Conservation (phyloP, 1,140 invertebrate species). For the Camponotus vicinus region DNA sequence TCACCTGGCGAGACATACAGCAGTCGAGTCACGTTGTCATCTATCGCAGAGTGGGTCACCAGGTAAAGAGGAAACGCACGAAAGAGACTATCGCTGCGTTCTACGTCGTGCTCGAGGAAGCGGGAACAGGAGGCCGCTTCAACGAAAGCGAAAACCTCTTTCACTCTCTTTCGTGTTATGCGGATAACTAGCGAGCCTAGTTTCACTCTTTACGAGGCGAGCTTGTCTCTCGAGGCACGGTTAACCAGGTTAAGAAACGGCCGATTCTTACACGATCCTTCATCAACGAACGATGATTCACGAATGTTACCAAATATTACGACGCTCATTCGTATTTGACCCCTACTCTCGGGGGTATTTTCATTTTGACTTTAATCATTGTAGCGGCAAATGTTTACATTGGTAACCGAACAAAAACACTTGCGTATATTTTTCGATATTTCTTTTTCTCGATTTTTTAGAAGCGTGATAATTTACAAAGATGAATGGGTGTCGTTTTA, state of each 20-base stretch:
- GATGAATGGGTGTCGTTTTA: not conserved
- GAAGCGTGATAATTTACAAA: not conserved
- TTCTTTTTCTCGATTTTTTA: not conserved
- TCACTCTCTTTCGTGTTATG: constrained; percentile 75
- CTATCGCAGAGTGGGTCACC: constrained; percentile 65
- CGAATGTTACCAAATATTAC: not conserved
- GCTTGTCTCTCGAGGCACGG: constrained; percentile 34
- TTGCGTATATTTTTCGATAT: not conserved
- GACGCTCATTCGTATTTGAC: not conserved
- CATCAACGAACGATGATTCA: not conserved
- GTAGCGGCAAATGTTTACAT: not conserved
- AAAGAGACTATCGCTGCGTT: constrained; percentile 50
- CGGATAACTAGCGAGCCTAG: constrained; percentile 51
- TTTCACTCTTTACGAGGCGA: constrained; percentile 68
- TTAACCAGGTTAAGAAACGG: constrained; percentile 40
- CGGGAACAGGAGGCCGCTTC: constrained; percentile 70
- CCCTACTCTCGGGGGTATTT: not conserved
- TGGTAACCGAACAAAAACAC: not conserved
- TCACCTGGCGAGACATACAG: not conserved
- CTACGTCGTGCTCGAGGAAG: constrained; percentile 64
- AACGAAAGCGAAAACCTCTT: constrained; percentile 82
- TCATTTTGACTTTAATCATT: not conserved
- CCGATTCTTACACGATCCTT: not conserved
- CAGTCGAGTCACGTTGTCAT: not conserved
- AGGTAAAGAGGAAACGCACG: constrained; percentile 65